Percentiles rank a stretch among this genome's conserved stretches.
Conservation (phyloP, 2,797 vertebrate genomes). For the Spinus pinus region DNA sequence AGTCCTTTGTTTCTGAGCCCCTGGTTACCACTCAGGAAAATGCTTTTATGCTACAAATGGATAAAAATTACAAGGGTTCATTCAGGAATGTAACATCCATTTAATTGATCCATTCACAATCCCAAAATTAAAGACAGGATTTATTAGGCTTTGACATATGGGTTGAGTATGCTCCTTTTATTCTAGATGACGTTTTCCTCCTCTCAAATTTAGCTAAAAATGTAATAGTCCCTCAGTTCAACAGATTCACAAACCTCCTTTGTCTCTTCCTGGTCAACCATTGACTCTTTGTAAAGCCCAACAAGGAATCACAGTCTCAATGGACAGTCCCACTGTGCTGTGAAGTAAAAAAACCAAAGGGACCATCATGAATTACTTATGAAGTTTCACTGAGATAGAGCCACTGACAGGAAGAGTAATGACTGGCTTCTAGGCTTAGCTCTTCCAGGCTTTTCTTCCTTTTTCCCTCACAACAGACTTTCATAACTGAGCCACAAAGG, state of each 20-base stretch:
- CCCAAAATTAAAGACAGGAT: constrained; percentile 35
- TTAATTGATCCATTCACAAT: constrained; percentile 56
- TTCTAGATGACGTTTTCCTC: constrained; percentile 15
- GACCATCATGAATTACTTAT: constrained; percentile 39
- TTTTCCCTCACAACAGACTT: not conserved
- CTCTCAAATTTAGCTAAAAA: constrained; percentile 49
- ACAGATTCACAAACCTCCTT: constrained; percentile 52
- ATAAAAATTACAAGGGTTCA: constrained; percentile 40
- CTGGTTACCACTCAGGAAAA: not conserved
- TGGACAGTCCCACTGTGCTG: not conserved
- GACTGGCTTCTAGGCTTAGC: constrained; percentile 4
- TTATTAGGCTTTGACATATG: constrained; percentile 44
- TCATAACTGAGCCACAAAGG: constrained; percentile 11
- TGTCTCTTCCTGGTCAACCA: constrained; percentile 43
- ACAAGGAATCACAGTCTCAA: constrained; percentile 48
- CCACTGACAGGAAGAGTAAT: constrained; percentile 34
- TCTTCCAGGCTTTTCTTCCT: not conserved
- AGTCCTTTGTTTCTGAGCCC: not conserved
- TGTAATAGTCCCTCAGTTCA: constrained; percentile 40
- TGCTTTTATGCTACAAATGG: not conserved
- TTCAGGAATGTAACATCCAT: constrained; percentile 25
- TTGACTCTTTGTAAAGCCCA: constrained; percentile 42
- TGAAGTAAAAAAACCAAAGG: not conserved
- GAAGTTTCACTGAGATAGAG: constrained; percentile 38
- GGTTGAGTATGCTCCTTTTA: constrained; percentile 42